phyloP scores from a whole-genome alignment of 2,113 vertebrate species.

The Chrysemys picta region DNA sequence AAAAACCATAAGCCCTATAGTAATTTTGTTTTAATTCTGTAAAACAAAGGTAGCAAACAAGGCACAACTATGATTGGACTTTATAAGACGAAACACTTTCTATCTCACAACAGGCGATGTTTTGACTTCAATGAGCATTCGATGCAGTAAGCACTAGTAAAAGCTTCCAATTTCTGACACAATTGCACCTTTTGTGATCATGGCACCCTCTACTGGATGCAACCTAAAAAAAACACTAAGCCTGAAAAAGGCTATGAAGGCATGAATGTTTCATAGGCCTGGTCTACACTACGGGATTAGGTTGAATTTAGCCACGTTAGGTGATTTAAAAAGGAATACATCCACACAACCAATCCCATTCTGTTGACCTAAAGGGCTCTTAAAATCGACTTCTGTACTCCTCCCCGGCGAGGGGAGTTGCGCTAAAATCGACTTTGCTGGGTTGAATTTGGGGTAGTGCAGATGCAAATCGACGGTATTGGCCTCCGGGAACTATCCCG shows the following conservation, averaged over 20 bases:
- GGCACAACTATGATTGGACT: neutral
- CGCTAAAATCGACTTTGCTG: no score
- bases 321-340: no score
- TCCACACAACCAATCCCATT: no score
- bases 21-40: neutral
- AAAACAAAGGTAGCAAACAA: neutral
- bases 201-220: neutral
- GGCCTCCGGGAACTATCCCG: no score
- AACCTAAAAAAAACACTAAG: neutral
- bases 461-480: no score
- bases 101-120: neutral
- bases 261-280: neutral
- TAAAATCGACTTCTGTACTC: no score
- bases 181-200: neutral
- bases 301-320: no score
- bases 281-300: no score
- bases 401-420: no score
- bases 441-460: no score
- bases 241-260: neutral
- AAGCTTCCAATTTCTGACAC: neutral
- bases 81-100: neutral
- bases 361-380: no score
- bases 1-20: neutral
- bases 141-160: neutral
- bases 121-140: neutral